Evolutionary conservation across 2,113 vertebrate species (phyloP).

Genomic region (Coreoperca whiteheadi): DNA sequence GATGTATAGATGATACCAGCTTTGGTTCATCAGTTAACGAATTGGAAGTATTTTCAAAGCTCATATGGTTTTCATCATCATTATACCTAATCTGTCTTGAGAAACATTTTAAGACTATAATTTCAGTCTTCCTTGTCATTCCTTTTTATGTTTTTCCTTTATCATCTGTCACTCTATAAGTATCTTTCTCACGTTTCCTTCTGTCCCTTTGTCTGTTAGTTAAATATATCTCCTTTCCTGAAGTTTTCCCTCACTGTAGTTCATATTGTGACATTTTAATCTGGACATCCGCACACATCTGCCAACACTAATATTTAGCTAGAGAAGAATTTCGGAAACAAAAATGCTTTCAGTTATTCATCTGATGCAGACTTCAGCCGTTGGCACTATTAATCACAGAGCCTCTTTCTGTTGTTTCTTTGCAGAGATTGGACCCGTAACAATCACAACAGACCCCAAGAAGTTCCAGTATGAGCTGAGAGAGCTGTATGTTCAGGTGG

Average conservation of each 20-base stretch:
- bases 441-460: constrained; percentile 98
- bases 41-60: not conserved
- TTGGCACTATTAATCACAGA: constrained; percentile 42
- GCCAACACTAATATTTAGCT: constrained; percentile 76
- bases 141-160: constrained; percentile 1
- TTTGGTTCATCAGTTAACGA: not conserved
- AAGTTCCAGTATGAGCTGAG: constrained; percentile 98
- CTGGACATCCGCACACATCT: constrained; percentile 51
- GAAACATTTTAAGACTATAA: not conserved
- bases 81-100: not conserved
- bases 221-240: constrained; percentile 54
- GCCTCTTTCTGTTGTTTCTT: constrained; percentile 59
- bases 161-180: not conserved
- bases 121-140: not conserved
- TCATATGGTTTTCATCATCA: not conserved
- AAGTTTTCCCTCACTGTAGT: constrained; percentile 35
- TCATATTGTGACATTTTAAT: constrained; percentile 71
- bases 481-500: constrained; percentile 98
- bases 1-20: not conserved
- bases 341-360: constrained; percentile 56
- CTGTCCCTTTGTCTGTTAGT: constrained; percentile 16
- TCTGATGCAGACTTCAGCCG: constrained; percentile 40
- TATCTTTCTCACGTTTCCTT: constrained; percentile 29
- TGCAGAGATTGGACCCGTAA: constrained; percentile 97
- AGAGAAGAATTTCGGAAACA: constrained; percentile 46